A percentile compares a stretch with the other conserved stretches of the same genome.
Conservation (phyloP, 2,113 vertebrate species). For the Rafetus swinhoei region DNA sequence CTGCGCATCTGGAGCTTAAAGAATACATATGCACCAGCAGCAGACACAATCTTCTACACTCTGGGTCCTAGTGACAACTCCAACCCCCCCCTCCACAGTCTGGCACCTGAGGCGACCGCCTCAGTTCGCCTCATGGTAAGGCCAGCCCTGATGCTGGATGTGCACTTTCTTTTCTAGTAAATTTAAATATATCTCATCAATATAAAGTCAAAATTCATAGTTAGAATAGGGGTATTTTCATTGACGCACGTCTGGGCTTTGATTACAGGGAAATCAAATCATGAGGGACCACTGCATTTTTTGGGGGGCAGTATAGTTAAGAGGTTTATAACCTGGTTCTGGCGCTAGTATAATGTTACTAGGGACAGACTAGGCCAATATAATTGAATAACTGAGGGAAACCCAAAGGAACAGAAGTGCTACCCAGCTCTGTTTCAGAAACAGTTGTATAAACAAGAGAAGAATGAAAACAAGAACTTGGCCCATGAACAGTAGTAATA, state of each 20-base stretch:
- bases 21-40: too few relatives aligned
- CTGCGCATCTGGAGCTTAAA: too few relatives aligned
- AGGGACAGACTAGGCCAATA: not conserved
- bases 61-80: too few relatives aligned
- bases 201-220: not conserved
- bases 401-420: not conserved
- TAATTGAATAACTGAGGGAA: not conserved
- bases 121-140: too few relatives aligned
- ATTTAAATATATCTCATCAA: rapidly evolving
- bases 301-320: not conserved
- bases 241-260: not conserved
- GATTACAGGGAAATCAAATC: not conserved
- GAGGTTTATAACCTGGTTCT: not conserved
- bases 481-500: not conserved
- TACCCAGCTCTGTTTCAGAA: not conserved
- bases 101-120: too few relatives aligned
- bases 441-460: not conserved
- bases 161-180: not conserved
- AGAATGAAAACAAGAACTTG: not conserved
- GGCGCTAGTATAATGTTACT: not conserved
- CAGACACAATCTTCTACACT: too few relatives aligned
- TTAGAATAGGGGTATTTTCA: not conserved
- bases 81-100: too few relatives aligned
- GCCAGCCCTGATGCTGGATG: not conserved
- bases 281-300: not conserved